Evolutionary conservation across 2,113 vertebrate species (phyloP).

Genomic region (Centropus unirufus): DNA sequence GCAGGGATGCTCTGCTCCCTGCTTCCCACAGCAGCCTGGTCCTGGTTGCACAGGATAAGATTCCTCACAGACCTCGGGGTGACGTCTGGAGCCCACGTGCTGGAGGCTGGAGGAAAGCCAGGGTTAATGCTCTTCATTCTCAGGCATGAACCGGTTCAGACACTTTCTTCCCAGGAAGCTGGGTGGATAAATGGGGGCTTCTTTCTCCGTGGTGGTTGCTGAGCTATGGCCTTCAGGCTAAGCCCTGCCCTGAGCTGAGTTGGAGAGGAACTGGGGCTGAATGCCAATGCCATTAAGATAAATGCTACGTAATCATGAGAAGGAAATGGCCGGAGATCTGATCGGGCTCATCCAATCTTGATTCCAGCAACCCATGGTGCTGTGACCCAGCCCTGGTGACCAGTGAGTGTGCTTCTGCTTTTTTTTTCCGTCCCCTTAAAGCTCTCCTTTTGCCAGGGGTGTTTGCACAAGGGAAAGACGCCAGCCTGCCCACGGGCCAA

Average conservation of each 20-base stretch:
- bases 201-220: not conserved
- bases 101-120: not conserved
- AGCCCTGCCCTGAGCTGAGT: not conserved
- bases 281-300: not conserved
- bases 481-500: not conserved
- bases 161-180: not conserved
- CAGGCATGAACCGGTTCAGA: not conserved
- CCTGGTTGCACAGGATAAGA: accelerated
- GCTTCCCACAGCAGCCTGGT: not conserved
- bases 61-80: not conserved
- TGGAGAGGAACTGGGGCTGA: not conserved
- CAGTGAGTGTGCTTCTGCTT: not conserved
- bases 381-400: accelerated
- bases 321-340: not conserved
- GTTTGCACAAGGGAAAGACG: not conserved
- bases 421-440: not conserved
- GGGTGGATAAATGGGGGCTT: not conserved
- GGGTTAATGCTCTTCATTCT: not conserved
- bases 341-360: accelerated
- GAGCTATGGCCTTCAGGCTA: not conserved
- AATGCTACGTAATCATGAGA: not conserved
- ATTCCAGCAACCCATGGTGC: not conserved
- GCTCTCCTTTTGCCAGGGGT: not conserved
- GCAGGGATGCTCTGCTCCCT: not conserved
- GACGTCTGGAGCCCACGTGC: not conserved